Evolutionary conservation across 1,140 invertebrate genomes (phyloP).

Genomic region (Drosophila navojoa): DNA sequence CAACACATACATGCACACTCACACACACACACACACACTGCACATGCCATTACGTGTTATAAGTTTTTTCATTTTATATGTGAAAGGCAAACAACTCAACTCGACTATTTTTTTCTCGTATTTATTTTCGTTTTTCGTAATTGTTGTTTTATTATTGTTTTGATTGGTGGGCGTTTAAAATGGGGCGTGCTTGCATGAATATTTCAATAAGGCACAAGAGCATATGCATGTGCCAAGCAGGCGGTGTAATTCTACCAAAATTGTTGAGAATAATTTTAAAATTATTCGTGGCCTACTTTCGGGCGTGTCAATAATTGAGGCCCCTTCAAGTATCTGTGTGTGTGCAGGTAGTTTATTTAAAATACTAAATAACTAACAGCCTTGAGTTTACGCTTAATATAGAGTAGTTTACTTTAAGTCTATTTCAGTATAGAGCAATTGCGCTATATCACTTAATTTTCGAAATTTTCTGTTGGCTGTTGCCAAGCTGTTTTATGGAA

Average conservation of each 20-base stretch:
- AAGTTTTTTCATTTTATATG: conserved; percentile 12
- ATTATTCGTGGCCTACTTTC: conserved; percentile 17
- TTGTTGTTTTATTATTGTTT: conserved; percentile 27
- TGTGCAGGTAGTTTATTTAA: not conserved
- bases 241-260: not conserved
- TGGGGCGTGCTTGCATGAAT: not conserved
- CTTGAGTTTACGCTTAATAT: too few species aligned
- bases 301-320: not conserved
- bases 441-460: too few species aligned
- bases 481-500: not conserved
- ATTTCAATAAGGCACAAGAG: not conserved
- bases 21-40: conserved; percentile 30
- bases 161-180: not conserved
- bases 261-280: not conserved
- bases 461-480: not conserved
- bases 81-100: conserved; percentile 14
- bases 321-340: not conserved
- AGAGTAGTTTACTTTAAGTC: too few species aligned
- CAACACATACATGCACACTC: conserved; percentile 3
- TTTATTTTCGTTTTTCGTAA: conserved; percentile 2
- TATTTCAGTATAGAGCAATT: too few species aligned
- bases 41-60: conserved; percentile 38
- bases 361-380: not conserved
- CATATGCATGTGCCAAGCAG: not conserved
- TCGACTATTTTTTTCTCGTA: not conserved